These are phyloP conservation scores for Bubalus kerabau DNA, from an alignment of 2,113 vertebrate species.

Conservation along the genomic window DNA sequence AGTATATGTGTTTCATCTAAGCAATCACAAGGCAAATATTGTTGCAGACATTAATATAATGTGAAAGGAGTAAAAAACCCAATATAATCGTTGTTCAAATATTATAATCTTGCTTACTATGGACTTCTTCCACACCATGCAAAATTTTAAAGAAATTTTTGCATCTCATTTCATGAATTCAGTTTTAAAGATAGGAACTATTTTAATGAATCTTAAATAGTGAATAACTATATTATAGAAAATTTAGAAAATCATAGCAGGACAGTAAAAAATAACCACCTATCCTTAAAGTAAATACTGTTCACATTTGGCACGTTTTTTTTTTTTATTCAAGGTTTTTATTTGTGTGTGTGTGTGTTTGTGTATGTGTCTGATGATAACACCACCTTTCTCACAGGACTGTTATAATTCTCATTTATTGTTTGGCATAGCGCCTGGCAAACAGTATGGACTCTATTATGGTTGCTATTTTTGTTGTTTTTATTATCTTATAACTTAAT, in stretches of 20 bases:
- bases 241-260: neutral
- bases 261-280: neutral
- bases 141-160: neutral
- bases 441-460: neutral
- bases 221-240: neutral
- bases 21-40: neutral
- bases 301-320: neutral
- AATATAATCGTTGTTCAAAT: neutral
- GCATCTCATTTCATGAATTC: neutral
- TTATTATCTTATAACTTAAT: neutral
- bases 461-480: neutral
- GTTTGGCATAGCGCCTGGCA: neutral
- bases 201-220: neutral
- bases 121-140: neutral
- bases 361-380: neutral
- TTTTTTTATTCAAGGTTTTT: neutral
- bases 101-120: neutral
- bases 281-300: neutral
- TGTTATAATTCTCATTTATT: neutral
- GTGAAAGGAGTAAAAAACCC: neutral
- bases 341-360: neutral
- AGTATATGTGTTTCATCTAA: neutral
- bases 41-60: neutral
- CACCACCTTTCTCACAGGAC: neutral
- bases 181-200: neutral